phyloP scores from a whole-genome alignment of 2,888 invertebrate genomes.

The Acanthopleura granulata region DNA sequence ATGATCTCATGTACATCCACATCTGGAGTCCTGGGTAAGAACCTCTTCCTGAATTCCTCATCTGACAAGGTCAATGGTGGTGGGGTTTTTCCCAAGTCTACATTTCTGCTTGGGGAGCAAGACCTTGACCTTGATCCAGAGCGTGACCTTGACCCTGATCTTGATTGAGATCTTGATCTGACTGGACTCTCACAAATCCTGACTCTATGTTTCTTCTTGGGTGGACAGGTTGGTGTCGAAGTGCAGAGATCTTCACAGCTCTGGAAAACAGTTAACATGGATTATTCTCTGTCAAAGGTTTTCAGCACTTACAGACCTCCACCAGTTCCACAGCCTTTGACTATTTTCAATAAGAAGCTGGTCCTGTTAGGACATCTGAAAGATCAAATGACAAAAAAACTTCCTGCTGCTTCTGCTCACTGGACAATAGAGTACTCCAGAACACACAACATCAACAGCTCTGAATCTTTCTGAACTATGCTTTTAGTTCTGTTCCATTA shows the following conservation, averaged over 20 bases:
- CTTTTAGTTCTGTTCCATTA: too few relatives aligned
- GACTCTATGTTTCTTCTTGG: constrained; percentile 33
- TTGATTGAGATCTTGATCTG: background rate
- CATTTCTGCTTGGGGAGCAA: background rate
- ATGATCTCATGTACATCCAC: background rate
- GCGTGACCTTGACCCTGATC: background rate
- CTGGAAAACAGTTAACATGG: constrained; percentile 24
- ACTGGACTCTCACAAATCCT: constrained; percentile 32
- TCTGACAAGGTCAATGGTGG: constrained; percentile 48
- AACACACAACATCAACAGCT: too few relatives aligned
- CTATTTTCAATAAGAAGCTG: too few relatives aligned
- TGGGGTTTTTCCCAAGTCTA: constrained; percentile 35
- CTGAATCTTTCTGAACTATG: too few relatives aligned
- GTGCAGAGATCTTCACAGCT: constrained; percentile 24
- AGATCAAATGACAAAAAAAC: too few relatives aligned
- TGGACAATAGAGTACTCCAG: too few relatives aligned
- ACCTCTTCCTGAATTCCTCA: constrained; percentile 49
- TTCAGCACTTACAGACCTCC: background rate
- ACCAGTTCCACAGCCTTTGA: background rate
- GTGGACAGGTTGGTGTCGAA: constrained; percentile 23
- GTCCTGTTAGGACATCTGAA: too few relatives aligned
- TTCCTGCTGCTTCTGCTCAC: too few relatives aligned
- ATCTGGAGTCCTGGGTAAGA: constrained; percentile 25
- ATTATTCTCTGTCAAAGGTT: background rate
- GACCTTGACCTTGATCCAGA: background rate